Percentiles rank a stretch among this genome's conserved stretches.
phyloP scores from a whole-genome alignment of 1,140 invertebrate genomes.

The Nylanderia fulva region DNA sequence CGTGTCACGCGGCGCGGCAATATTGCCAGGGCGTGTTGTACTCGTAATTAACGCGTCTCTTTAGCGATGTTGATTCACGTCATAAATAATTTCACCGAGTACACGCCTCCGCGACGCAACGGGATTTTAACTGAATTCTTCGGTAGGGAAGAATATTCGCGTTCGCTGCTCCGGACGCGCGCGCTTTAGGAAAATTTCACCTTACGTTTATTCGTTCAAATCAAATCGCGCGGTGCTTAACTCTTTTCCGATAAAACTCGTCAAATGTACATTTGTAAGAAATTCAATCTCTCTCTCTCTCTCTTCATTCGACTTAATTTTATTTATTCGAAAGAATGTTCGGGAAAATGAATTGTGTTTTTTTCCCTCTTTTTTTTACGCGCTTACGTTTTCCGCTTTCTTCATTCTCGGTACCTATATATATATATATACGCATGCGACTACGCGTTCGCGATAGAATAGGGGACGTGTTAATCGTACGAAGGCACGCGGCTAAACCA shows the following conservation, averaged over 20 bases:
- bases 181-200: too few species aligned
- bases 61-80: slow-evolving; percentile 15
- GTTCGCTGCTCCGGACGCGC: too few species aligned
- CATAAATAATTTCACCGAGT: slow-evolving; percentile 32
- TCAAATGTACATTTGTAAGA: too few species aligned
- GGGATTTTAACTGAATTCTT: too few species aligned
- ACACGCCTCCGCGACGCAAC: neutral
- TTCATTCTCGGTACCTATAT: neutral
- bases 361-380: too few species aligned
- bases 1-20: slow-evolving; percentile 45
- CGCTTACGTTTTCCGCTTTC: neutral
- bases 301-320: too few species aligned
- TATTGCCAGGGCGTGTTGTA: slow-evolving; percentile 27
- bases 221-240: too few species aligned
- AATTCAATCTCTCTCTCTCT: too few species aligned
- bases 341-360: neutral
- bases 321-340: too few species aligned
- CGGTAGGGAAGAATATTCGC: too few species aligned
- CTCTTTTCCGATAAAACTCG: too few species aligned
- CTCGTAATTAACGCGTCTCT: slow-evolving; percentile 4
- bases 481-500: slow-evolving; percentile 76
- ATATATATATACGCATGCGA: slow-evolving; percentile 18
- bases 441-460: slow-evolving; percentile 66
- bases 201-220: too few species aligned
- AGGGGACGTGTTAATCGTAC: slow-evolving; percentile 74